A percentile compares a stretch with the other conserved stretches of the same genome.
phyloP scores from a whole-genome alignment of 2,113 vertebrate species.

The Aspiorhynchus laticeps region DNA sequence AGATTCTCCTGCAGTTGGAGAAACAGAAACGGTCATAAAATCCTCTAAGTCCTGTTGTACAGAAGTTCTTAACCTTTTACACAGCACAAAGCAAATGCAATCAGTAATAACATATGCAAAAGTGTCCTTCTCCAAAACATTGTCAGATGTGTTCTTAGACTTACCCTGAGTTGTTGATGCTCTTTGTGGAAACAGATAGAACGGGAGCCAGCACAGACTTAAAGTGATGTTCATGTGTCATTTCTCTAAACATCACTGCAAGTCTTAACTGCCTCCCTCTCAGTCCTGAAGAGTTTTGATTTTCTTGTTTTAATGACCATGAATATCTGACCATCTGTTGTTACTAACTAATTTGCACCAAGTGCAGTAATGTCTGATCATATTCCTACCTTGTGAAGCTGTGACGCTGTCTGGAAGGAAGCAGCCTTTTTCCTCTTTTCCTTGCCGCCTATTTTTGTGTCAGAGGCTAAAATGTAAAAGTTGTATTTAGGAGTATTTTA shows the following conservation, averaged over 20 bases:
- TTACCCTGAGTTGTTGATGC: constrained; percentile 5
- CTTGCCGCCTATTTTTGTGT: constrained; percentile 77
- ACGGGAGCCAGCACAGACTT: constrained; percentile 98
- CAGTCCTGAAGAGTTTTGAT: background rate
- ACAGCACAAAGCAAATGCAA: background rate
- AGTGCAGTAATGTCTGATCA: background rate
- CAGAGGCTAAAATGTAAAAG: constrained; percentile 66
- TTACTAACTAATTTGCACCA: background rate
- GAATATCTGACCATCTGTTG: background rate
- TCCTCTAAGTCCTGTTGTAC: background rate
- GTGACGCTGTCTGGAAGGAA: constrained; percentile 93
- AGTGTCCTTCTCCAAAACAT: no score
- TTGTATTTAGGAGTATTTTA: background rate
- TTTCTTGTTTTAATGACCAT: background rate
- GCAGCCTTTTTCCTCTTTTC: constrained; percentile 94
- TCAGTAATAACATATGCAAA: background rate
- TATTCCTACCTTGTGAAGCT: constrained; percentile 88
- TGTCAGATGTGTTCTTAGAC: background rate
- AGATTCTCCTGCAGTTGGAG: constrained; percentile 86
- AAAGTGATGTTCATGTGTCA: constrained; percentile 99
- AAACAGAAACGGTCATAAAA: constrained; percentile 17
- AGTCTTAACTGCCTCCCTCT: constrained; percentile 35
- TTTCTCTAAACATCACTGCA: constrained; percentile 90
- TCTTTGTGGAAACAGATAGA: constrained; percentile 55
- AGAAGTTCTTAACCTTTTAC: background rate